Conservation (phyloP, 1,140 invertebrate genomes). For the Euglossa dilemma region DNA sequence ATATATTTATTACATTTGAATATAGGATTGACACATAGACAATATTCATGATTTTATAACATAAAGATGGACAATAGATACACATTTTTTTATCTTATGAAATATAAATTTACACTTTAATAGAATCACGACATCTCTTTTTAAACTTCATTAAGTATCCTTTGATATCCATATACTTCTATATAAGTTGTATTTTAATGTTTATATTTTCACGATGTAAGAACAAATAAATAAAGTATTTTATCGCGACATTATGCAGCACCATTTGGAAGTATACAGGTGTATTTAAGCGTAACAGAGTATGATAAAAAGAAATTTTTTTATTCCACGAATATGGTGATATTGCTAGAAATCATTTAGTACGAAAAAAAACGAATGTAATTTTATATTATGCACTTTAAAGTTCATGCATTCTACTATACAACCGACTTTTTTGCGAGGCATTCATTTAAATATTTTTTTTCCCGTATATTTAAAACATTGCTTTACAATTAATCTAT, state of each 20-base stretch:
- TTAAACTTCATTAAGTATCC: not conserved
- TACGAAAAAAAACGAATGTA: not conserved
- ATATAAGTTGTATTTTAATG: not conserved
- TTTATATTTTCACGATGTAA: not conserved
- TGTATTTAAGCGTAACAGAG: not conserved
- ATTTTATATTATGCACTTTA: not conserved
- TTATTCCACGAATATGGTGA: not conserved
- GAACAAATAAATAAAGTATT: constrained; percentile 1
- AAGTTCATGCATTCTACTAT: not conserved
- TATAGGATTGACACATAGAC: constrained; percentile 63
- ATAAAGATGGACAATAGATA: constrained; percentile 58
- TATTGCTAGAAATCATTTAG: not conserved
- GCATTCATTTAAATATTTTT: constrained; percentile 1
- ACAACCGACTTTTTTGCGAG: constrained; percentile 7
- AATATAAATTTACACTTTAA: constrained; percentile 44
- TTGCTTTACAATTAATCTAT: not conserved
- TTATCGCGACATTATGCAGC: not conserved
- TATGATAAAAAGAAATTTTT: not conserved
- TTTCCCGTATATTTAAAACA: not conserved
- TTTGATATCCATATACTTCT: not conserved
- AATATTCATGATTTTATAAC: constrained; percentile 52
- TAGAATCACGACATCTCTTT: constrained; percentile 20
- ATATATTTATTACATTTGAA: constrained; percentile 70
- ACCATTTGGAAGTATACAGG: constrained; percentile 5
- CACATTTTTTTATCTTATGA: constrained; percentile 34